Evolutionary conservation across 92 coral and sea anemone genomes (phyloP), one percentile per base, ranked within the genome.

Genomic region (Porites rus): DNA sequence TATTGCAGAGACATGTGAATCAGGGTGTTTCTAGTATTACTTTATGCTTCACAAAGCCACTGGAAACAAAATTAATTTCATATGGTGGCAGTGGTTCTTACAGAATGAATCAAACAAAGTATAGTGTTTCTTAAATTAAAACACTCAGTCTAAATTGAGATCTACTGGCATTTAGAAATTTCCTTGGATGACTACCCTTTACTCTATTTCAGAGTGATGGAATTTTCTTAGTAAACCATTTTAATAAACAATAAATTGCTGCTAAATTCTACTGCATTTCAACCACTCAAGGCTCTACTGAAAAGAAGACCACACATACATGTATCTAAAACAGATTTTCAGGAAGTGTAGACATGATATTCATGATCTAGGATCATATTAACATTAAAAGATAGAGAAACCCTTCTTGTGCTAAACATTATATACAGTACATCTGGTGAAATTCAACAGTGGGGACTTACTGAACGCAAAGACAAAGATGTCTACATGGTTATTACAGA

Each of bases 11-110:
- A 38, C 46, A 38, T 38, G 46, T 53, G 53, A 13, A 81, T 81
- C 86, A 70, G 77, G 86, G 77, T 81, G 86, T 81, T 81, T 81
- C 86, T 81, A 69, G 86, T 81, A 50, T 46, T 59, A 58, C 77
- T 74, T 74, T 46, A 69, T 81, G 86, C 86, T 81, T 81, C 86
- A 71, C 46, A 81, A 59, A 59, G 14, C 65, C 69, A 81, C 28
- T 9, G 54, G 58, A 81, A 69, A 69, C 16, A 69, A 68, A 69
- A 69, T 81, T 38, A 60, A 69, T 81, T 18, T 69, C 10, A 69
- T 21, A 28, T 69, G 76, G 77, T 18, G 6, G 24, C 7, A 43
- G 3, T 10, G 85, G 51, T 56, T 56, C 61, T 56, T 9, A 53
- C 2, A 53, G 21, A 10, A 19, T 74, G 60, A 18, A 16, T 19